phyloP scores from a whole-genome alignment of 2,888 invertebrate species.

The Lasioglossum morio region DNA sequence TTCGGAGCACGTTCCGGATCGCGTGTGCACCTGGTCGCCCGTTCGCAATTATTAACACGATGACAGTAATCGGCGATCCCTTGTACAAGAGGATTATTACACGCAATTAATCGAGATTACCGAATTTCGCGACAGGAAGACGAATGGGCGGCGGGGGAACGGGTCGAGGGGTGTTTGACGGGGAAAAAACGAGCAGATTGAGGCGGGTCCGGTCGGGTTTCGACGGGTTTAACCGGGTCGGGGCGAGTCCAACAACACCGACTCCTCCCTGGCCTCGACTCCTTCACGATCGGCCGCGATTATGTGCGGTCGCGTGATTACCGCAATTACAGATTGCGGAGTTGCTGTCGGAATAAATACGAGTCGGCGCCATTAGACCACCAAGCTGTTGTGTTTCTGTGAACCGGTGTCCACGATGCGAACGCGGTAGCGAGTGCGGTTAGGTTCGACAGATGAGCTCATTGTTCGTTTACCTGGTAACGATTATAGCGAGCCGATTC shows the following conservation, averaged over 20 bases:
- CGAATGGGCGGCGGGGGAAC: neutral
- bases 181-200: neutral
- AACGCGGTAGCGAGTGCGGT: constrained; percentile 40
- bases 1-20: neutral
- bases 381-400: constrained; percentile 31
- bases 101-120: constrained; percentile 36
- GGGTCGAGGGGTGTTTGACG: neutral
- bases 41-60: constrained; percentile 47
- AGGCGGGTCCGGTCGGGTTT: neutral
- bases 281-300: constrained; percentile 52
- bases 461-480: constrained; percentile 68
- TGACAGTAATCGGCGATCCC: constrained; percentile 51
- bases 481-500: constrained; percentile 66
- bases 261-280: neutral
- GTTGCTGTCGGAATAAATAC: constrained; percentile 79
- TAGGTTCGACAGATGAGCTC: constrained; percentile 56
- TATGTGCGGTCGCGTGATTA: constrained; percentile 71
- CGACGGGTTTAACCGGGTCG: neutral
- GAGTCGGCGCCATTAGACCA: constrained; percentile 72
- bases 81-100: constrained; percentile 23
- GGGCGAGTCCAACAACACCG: neutral
- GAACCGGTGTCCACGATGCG: neutral
- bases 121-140: constrained; percentile 15
- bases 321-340: constrained; percentile 78
- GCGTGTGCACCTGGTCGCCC: constrained; percentile 32